These are phyloP conservation scores for Paralichthys olivaceus DNA, from an alignment of 2,113 vertebrate genomes.

Conservation along the genomic window DNA sequence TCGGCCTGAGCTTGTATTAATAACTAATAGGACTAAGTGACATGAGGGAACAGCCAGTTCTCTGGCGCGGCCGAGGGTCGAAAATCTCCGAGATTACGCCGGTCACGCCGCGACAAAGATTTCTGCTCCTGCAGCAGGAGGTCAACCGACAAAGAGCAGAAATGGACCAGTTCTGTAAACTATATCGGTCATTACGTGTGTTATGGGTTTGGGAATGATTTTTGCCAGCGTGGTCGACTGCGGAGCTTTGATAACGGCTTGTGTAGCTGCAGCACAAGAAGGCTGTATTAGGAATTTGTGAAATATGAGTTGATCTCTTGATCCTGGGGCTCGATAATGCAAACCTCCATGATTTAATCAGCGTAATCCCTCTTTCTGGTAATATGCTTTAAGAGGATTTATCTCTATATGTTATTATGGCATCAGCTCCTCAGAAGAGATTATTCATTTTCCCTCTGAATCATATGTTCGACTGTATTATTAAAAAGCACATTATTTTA, in stretches of 20 bases:
- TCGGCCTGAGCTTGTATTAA: conserved; percentile 21
- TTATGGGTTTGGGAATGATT: background rate
- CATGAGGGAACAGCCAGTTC: conserved; percentile 12
- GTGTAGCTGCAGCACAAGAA: background rate
- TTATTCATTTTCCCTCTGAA: background rate
- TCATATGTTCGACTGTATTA: conserved; percentile 18
- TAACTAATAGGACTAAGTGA: conserved; percentile 39
- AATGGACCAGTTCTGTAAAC: background rate
- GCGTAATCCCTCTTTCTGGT: conserved; percentile 47
- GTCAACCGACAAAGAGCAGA: background rate
- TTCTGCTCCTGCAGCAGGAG: background rate
- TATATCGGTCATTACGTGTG: background rate
- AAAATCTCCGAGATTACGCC: conserved; percentile 5
- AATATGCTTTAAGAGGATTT: conserved; percentile 67
- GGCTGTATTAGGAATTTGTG: conserved; percentile 7
- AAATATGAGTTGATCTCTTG: conserved; percentile 47
- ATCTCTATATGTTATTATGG: conserved; percentile 35
- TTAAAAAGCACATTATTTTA: too few species aligned
- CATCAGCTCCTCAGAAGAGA: conserved; percentile 20
- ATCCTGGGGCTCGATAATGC: conserved; percentile 42
- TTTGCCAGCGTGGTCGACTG: background rate
- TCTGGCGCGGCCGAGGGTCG: background rate
- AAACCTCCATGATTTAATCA: conserved; percentile 57
- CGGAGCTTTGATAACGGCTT: background rate
- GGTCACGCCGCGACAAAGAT: background rate